Evolutionary conservation across 2,888 invertebrate genomes (phyloP).

Genomic region (Nomada fucata): DNA sequence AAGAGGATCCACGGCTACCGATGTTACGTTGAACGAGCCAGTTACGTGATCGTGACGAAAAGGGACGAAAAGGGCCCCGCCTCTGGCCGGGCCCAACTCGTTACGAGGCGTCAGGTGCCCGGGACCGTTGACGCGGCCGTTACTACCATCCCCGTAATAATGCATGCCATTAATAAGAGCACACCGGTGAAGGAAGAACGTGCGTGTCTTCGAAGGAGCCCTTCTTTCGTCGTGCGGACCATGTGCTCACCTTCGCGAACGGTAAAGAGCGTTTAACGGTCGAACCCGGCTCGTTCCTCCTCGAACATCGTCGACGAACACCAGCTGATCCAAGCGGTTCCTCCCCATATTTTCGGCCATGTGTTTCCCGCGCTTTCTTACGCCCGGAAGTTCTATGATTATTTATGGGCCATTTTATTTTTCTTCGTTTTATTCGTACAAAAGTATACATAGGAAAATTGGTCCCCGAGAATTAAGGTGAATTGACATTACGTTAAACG

Average conservation of each 20-base stretch:
- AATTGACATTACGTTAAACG: too few species aligned
- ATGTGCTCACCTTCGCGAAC: conserved; percentile 77
- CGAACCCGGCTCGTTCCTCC: conserved; percentile 73
- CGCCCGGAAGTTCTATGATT: conserved; percentile 37
- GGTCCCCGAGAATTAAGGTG: too few species aligned
- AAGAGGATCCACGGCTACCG: conserved; percentile 58
- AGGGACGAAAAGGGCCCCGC: conserved; percentile 64
- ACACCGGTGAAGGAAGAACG: conserved; percentile 61
- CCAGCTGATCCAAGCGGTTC: conserved; percentile 78
- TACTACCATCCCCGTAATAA: conserved; percentile 79
- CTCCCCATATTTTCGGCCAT: conserved; percentile 70
- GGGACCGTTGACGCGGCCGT: conserved; percentile 83
- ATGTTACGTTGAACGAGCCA: conserved; percentile 34
- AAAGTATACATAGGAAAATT: too few species aligned
- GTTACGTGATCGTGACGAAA: conserved; percentile 67
- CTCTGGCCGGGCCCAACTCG: conserved; percentile 66
- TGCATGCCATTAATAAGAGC: conserved; percentile 82
- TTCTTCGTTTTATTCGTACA: too few species aligned
- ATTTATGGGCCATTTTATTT: conserved; percentile 16
- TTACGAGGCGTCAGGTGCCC: conserved; percentile 82
- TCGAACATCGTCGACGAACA: conserved; percentile 73
- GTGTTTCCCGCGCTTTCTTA: conserved; percentile 81
- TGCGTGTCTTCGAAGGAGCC: conserved; percentile 77
- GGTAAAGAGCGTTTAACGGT: conserved; percentile 80
- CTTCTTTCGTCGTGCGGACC: conserved; percentile 71